Evolutionary conservation across 1,140 invertebrate species (phyloP), one percentile per base, ranked within the genome.

Genomic region (Aphis gossypii): DNA sequence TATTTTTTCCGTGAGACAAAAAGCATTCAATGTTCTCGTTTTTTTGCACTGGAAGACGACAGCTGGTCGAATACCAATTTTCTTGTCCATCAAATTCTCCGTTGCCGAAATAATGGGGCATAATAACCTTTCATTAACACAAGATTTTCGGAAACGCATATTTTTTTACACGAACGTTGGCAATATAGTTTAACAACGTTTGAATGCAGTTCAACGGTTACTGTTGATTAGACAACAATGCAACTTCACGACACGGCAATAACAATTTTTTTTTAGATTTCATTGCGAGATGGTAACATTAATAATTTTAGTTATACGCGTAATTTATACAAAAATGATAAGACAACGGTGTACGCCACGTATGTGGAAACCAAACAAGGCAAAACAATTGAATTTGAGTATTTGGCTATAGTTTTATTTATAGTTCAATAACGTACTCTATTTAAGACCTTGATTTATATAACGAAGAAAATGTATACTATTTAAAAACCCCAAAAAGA

Each of bases 181-280:
- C 23, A 87, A 14, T 87, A 87, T 35, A 23, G 30, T 88, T 25
- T 30, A 86, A 86, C n/a, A 87, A 87, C 20, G 44, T 48, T 48
- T 8, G 86, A n/a, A 21, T 25, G n/a, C 30, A 89, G 87, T 89
- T 89, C 87, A 89, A 89, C 87, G 87, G 87, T 89, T 89, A 89
- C 35, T 89, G n/a, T 89, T 89, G 87, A 89, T 89, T 89, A 89
- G 11, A 87, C 84, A 87, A 87, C 25, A 87, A 89, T 54, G 14
- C n/a, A 48, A n/a, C n/a, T 35, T 35, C 30, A 88, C 20, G 5
- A 35, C 46, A 54, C 35, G 56, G 38, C 21, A 89, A 89, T 25
- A 89, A 89, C 41, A 89, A 89, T 20, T 38, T 48, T 86, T 60
- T 21, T 44, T 38, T 54, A 54, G 20, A 30, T 89, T 56, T 9